phyloP scores from a whole-genome alignment of 1,140 invertebrate species.

The Drosophila lini region DNA sequence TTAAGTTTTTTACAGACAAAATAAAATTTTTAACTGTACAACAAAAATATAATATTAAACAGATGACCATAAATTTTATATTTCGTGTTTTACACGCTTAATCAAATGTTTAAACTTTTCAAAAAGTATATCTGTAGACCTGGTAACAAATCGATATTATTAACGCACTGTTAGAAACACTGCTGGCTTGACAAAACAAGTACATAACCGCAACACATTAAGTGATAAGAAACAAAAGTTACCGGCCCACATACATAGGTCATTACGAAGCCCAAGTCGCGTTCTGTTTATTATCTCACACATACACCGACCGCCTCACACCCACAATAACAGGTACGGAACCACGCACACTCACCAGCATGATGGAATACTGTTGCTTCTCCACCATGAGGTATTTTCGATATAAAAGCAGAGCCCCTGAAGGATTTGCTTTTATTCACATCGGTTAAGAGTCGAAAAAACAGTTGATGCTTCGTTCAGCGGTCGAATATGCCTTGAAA shows the following conservation, averaged over 20 bases:
- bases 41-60: no score
- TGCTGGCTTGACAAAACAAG: background rate
- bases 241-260: background rate
- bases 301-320: background rate
- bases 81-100: no score
- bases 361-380: conserved; percentile 25
- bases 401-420: conserved; percentile 21
- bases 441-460: conserved; percentile 11
- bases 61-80: no score
- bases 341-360: conserved; percentile 40
- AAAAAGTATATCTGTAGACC: background rate
- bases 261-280: background rate
- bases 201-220: background rate
- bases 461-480: conserved; percentile 3
- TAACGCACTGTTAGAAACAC: background rate
- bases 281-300: conserved; percentile 15
- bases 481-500: background rate
- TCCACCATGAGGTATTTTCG: conserved; percentile 18
- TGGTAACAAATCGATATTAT: background rate
- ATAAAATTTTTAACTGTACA: no score
- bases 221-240: conserved; percentile 4
- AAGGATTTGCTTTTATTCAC: conserved; percentile 23
- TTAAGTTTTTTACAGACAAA: no score
- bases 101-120: no score
- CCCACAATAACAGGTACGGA: background rate